phyloP scores from a whole-genome alignment of 2,888 invertebrate species.

The Standfussiana lucernea region DNA sequence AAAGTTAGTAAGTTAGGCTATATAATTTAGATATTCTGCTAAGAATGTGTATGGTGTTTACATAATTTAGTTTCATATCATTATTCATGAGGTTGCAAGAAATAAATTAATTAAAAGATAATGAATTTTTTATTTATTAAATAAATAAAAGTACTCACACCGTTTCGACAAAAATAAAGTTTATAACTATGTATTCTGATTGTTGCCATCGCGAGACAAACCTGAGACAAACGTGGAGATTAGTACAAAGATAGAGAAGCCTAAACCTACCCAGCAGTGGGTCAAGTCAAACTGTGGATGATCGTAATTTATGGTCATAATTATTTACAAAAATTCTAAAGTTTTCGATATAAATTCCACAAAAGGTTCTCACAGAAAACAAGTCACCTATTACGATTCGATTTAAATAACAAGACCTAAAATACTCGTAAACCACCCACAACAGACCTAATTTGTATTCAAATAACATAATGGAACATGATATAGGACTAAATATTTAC shows the following conservation, averaged over 20 bases:
- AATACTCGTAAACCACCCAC: slow-evolving; percentile 38
- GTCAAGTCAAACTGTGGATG: not conserved
- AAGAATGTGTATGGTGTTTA: not conserved
- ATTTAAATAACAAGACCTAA: slow-evolving; percentile 21
- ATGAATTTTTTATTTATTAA: not conserved
- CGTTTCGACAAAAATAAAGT: not conserved
- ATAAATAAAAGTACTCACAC: not conserved
- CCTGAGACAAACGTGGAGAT: not conserved
- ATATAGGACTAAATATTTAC: slow-evolving; percentile 16
- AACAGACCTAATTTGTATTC: slow-evolving; percentile 18
- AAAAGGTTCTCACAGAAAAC: not conserved
- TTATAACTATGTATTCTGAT: not conserved
- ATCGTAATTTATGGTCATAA: not conserved
- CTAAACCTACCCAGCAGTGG: not conserved
- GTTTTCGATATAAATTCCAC: not conserved
- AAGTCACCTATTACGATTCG: not conserved
- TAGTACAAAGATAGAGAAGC: not conserved
- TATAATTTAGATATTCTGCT: not conserved
- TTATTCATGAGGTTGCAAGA: not conserved
- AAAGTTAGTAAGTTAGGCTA: not conserved
- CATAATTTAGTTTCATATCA: not conserved
- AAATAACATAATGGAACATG: slow-evolving; percentile 6
- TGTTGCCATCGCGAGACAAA: not conserved
- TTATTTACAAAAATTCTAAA: not conserved
- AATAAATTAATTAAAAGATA: no score